These are phyloP conservation scores for Hemibagrus wyckioides DNA, from an alignment of 2,113 vertebrate genomes.

Conservation along the genomic window DNA sequence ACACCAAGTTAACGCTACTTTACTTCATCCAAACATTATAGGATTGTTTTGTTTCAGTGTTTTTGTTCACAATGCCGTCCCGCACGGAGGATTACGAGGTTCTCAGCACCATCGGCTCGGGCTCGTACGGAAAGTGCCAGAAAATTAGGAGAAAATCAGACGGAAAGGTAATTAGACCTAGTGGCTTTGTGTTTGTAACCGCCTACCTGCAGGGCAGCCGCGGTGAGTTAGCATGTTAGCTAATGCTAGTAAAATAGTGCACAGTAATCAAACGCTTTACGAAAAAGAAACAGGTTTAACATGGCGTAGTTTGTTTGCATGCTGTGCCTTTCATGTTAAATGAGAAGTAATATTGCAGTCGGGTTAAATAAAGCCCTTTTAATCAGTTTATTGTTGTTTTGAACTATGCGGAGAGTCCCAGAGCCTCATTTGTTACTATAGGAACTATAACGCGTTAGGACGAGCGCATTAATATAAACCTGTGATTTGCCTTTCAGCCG, in stretches of 20 bases:
- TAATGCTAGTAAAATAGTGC: background rate
- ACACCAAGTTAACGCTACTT: no score
- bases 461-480: no score
- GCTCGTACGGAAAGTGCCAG: constrained; percentile 92
- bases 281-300: background rate
- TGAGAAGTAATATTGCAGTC: no score
- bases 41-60: background rate
- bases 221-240: background rate
- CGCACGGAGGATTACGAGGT: constrained; percentile 91
- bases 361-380: no score
- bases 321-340: background rate
- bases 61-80: constrained; percentile 77
- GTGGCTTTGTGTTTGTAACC: background rate
- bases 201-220: background rate
- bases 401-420: background rate
- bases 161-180: constrained; percentile 79
- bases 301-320: background rate
- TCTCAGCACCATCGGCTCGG: constrained; percentile 84
- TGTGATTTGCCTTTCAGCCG: no score
- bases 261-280: background rate
- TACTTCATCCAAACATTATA: background rate
- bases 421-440: background rate
- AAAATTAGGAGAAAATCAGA: constrained; percentile 89
- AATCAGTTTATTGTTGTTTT: no score
- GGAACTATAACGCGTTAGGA: no score